Evolutionary conservation across 2,797 vertebrate species (phyloP).

Genomic region (Pantherophis vulpinus): DNA sequence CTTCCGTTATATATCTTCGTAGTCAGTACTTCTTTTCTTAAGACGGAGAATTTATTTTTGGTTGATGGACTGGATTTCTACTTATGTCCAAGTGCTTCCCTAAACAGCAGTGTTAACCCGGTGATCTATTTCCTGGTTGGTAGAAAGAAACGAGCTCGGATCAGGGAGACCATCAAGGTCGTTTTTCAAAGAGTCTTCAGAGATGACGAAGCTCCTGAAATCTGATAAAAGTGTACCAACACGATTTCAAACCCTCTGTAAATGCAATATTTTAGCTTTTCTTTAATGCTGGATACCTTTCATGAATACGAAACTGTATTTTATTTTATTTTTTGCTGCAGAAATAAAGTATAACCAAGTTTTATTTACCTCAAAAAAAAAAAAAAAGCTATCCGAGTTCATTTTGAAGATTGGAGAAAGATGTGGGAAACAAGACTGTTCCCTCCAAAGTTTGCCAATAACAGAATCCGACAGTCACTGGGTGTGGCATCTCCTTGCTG

Average conservation of each 20-base stretch:
- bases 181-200: background rate
- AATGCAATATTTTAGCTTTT: background rate
- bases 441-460: no score
- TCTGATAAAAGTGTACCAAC: no score
- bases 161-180: background rate
- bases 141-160: background rate
- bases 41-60: accelerated
- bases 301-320: no score
- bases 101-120: background rate
- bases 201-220: background rate
- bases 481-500: no score
- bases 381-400: no score
- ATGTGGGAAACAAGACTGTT: no score
- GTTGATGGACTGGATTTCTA: accelerated
- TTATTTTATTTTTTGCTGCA: no score
- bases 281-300: no score
- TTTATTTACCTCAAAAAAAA: no score
- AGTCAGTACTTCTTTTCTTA: background rate
- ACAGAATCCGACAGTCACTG: no score
- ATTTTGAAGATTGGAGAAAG: no score
- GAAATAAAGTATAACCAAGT: no score
- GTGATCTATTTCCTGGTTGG: background rate
- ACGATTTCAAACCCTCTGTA: background rate
- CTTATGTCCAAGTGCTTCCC: accelerated
- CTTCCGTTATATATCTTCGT: background rate